phyloP scores from a whole-genome alignment of 2,113 vertebrate species.

The Callopanchax toddi region DNA sequence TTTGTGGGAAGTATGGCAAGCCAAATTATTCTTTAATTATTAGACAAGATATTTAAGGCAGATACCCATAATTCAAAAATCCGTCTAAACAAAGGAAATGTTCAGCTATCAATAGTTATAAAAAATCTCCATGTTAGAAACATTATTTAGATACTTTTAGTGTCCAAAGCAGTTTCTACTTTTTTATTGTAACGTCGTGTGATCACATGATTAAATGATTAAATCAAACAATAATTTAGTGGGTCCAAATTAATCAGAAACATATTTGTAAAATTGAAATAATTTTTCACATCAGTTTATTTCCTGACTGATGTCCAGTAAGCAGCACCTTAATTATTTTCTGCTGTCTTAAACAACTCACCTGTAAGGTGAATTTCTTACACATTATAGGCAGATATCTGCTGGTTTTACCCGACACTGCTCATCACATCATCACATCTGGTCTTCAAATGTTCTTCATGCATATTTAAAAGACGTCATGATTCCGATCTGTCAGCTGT shows the following conservation, averaged over 20 bases:
- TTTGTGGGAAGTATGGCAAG: no score
- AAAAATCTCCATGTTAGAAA: conserved; percentile 25
- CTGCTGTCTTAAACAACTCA: conserved; percentile 7
- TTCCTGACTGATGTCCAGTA: no score
- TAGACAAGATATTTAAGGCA: no score
- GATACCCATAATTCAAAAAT: no score
- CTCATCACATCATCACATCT: conserved; percentile 40
- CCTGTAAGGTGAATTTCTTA: background rate
- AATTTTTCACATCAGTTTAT: no score
- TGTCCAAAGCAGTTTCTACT: background rate
- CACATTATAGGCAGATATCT: conserved; percentile 3
- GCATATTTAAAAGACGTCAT: conserved; percentile 57
- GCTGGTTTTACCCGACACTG: conserved; percentile 19
- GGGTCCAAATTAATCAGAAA: no score
- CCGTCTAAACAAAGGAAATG: no score
- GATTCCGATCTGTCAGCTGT: conserved; percentile 54
- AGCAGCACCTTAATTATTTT: conserved; percentile 19
- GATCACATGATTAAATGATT: no score
- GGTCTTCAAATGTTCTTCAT: conserved; percentile 54
- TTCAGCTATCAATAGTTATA: no score
- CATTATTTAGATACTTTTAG: background rate
- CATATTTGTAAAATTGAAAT: no score
- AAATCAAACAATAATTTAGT: no score
- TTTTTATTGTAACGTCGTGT: background rate
- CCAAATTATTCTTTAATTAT: no score